These are phyloP conservation scores for Chironomus riparius DNA, from an alignment of 2,888 invertebrate species.

Conservation along the genomic window DNA sequence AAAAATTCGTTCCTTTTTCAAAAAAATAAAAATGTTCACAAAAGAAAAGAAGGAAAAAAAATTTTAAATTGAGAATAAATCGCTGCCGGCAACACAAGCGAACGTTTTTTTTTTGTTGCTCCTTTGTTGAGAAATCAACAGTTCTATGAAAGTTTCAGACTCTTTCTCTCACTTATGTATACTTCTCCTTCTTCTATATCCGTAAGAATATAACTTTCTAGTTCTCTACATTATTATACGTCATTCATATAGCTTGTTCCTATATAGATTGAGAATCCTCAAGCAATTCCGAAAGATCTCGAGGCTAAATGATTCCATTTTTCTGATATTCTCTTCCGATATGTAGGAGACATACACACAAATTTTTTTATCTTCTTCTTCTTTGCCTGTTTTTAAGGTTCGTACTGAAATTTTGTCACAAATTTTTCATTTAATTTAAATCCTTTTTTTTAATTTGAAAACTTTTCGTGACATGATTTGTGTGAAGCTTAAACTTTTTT, in stretches of 20 bases:
- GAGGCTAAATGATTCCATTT: background rate
- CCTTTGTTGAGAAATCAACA: conserved; percentile 3
- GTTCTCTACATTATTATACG: too few relatives aligned
- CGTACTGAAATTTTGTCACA: background rate
- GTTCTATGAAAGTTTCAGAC: background rate
- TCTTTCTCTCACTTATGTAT: background rate
- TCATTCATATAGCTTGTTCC: background rate
- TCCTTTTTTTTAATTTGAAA: background rate
- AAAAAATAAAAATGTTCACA: background rate
- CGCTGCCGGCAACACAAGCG: background rate
- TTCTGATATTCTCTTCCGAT: conserved; percentile 1
- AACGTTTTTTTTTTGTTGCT: background rate
- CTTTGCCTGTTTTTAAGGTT: too few relatives aligned
- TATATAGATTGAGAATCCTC: background rate
- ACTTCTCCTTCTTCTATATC: too few relatives aligned
- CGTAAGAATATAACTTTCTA: too few relatives aligned
- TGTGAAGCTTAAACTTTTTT: background rate
- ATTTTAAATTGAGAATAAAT: background rate
- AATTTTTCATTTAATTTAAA: background rate
- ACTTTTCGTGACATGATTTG: background rate
- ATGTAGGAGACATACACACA: background rate
- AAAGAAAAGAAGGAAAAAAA: background rate
- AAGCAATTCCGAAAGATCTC: conserved; percentile 7
- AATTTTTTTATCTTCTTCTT: background rate
- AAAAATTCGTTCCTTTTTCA: background rate